Evolutionary conservation across 2,888 invertebrate species (phyloP), one percentile per base, ranked within the genome.

Genomic region (Cryptocephalus primarius): DNA sequence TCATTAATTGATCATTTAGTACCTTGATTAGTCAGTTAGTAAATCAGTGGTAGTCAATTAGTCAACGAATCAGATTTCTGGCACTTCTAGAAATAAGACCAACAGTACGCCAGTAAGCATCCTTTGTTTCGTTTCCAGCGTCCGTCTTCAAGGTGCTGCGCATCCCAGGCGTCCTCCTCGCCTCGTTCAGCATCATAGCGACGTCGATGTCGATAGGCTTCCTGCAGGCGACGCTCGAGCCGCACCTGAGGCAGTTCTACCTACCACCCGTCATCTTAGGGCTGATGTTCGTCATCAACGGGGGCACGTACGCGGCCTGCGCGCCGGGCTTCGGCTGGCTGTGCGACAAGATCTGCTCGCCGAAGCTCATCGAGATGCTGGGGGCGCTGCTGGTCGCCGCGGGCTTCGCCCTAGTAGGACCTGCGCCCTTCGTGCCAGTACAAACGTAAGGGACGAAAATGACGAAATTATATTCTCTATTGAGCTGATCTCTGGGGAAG

Each of bases 151-250:
- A 75, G 41, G 75, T 82, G 9, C 67, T 88, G 41, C 78, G 72
- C 60, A 82, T 88, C 45, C 88, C 88, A n/a, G 83, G 85, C 14
- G 82, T 88, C 2, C 62, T 83, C 36, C 65, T 88, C 38, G 76
- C 86, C 1, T 76, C 84, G 39, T 70, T 77, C 48, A 85, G 84
- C 60, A 86, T 88, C 59, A 78, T 85, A 50, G 81, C 77, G 0
- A 87, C 87, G 0, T 85, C 87, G 51, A 80, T 85, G 75, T 87
- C 87, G 55, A 87, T 89, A 43, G 88, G 89, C 13, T 94, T 91
- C 68, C 73, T 93, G 14, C 87, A 89, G 64, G 91, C 93, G 0
- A 92, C 92, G 0, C 72, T 94, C 14, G 89, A 92, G 57, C 88
- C 88, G 0, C 93, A 93, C 72, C 73, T 94, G n/a, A 67, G 85